A percentile compares a stretch with the other conserved stretches of the same genome.
Conservation (phyloP, 2,113 vertebrate species). For the Erythrocercus mccallii region DNA sequence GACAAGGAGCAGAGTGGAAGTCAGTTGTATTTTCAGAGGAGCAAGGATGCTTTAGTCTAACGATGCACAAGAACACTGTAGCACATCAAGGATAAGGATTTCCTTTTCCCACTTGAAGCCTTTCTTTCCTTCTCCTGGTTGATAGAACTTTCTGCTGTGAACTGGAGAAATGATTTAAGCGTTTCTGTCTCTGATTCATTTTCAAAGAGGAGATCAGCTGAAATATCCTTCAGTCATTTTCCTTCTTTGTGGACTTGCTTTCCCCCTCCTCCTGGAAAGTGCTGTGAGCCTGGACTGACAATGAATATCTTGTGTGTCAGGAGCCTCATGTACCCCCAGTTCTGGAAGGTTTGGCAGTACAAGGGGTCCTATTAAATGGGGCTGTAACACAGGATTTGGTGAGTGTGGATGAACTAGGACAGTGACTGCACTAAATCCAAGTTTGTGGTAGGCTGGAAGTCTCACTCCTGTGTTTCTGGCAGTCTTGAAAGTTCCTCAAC, state of each 20-base stretch:
- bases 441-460: background rate
- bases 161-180: background rate
- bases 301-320: background rate
- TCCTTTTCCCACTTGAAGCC: background rate
- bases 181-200: background rate
- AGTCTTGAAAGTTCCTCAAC: background rate
- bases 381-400: background rate
- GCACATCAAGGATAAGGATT: background rate
- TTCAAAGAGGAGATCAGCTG: background rate
- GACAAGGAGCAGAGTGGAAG: background rate
- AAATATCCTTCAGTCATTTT: background rate
- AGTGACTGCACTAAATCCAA: background rate
- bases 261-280: background rate
- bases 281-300: background rate
- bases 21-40: background rate
- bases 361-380: background rate
- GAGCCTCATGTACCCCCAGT: rapidly evolving
- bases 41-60: background rate
- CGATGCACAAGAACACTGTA: background rate
- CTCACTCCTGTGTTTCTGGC: background rate
- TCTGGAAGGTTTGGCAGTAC: background rate
- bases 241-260: background rate
- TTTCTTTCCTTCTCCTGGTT: background rate
- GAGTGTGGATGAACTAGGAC: background rate
- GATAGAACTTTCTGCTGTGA: background rate